Evolutionary conservation across 2,113 vertebrate species (phyloP).

Genomic region (Cyphomyrus discorhynchus): DNA sequence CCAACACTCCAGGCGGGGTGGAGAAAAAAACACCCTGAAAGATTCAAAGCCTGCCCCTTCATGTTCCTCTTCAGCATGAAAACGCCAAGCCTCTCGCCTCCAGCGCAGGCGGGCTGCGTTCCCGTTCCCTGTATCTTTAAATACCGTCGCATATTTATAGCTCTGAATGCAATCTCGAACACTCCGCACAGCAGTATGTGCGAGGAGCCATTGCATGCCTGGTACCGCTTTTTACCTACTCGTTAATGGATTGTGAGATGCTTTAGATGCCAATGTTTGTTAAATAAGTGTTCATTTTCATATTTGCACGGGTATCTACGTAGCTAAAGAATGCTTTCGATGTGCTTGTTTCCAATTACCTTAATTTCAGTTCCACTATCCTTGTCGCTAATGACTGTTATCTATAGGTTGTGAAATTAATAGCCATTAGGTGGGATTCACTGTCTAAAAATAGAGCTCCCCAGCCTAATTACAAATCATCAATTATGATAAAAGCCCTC

Average conservation of each 20-base stretch:
- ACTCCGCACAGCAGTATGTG: background rate
- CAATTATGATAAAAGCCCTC: conserved; percentile 8
- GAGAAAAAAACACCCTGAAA: background rate
- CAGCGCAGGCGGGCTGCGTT: background rate
- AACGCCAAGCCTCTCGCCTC: background rate
- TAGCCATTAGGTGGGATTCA: conserved; percentile 1
- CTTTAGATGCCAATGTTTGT: background rate
- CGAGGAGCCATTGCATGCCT: background rate
- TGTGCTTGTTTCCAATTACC: conserved; percentile 9
- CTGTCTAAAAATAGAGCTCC: conserved; percentile 15
- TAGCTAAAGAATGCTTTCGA: background rate
- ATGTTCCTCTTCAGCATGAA: background rate
- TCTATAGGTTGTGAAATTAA: conserved; percentile 15
- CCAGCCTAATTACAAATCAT: conserved; percentile 8
- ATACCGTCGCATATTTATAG: background rate
- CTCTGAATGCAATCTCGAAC: background rate
- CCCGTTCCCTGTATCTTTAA: background rate
- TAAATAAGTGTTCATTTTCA: background rate
- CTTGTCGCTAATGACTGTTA: conserved; percentile 6
- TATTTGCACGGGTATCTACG: background rate
- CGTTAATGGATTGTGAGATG: background rate
- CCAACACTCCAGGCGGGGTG: background rate
- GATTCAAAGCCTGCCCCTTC: background rate
- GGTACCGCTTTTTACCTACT: background rate
- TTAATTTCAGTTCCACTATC: background rate